Conservation (phyloP, 2,797 vertebrate species). For the Acanthurus leucopareius region DNA sequence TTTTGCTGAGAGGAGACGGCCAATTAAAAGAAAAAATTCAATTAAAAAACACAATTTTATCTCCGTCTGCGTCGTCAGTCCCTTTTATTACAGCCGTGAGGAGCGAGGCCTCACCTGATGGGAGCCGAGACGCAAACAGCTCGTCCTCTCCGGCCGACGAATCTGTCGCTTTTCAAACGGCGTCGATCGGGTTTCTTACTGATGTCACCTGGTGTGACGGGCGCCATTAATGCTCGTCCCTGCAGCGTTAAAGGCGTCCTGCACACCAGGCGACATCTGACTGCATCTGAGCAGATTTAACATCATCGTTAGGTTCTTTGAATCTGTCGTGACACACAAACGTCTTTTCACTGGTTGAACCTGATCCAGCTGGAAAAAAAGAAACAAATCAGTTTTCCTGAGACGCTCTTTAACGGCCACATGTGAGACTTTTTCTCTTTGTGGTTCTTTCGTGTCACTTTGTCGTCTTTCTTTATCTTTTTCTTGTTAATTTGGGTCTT, state of each 20-base stretch:
- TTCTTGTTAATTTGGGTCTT: not conserved
- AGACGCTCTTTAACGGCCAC: no score
- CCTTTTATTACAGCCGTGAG: conserved; percentile 55
- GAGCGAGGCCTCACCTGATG: conserved; percentile 5
- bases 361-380: no score
- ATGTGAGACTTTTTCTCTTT: not conserved
- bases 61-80: conserved; percentile 24
- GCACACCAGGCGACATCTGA: no score
- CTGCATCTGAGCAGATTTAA: not conserved
- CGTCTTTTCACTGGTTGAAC: no score
- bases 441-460: not conserved
- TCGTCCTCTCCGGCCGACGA: conserved; percentile 26
- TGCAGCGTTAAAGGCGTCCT: no score
- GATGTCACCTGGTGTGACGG: conserved; percentile 42
- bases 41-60: conserved; percentile 17
- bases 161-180: conserved; percentile 36
- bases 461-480: not conserved
- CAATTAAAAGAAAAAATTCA: conserved; percentile 37
- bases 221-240: conserved; percentile 53
- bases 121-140: conserved; percentile 32
- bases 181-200: conserved; percentile 43
- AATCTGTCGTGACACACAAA: no score
- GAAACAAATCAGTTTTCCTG: no score
- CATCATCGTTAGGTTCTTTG: conserved; percentile 19
- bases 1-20: conserved; percentile 28